These are phyloP conservation scores for Nephila pilipes DNA, from an alignment of 1,140 invertebrate genomes.

Conservation along the genomic window DNA sequence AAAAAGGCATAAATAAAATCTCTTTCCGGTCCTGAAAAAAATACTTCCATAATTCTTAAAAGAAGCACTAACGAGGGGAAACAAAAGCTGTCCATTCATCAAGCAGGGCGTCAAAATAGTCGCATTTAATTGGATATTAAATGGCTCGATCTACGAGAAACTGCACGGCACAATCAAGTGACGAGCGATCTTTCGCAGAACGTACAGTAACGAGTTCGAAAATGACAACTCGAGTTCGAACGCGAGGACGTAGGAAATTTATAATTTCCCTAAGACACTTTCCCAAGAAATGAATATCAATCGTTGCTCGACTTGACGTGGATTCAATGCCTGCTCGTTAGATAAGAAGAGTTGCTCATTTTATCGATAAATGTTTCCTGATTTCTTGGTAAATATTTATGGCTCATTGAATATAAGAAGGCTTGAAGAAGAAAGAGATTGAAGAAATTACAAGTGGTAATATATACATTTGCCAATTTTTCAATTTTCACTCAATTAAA, in stretches of 20 bases:
- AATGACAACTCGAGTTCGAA: conserved; percentile 39
- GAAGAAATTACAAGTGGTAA: too few species aligned
- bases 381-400: conserved; percentile 49
- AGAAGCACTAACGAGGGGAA: conserved; percentile 31
- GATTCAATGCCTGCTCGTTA: conserved; percentile 52
- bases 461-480: too few species aligned
- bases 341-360: conserved; percentile 15
- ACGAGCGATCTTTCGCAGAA: conserved; percentile 68
- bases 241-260: neutral
- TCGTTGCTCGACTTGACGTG: conserved; percentile 9
- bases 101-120: conserved; percentile 49
- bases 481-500: too few species aligned
- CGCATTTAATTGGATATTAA: conserved; percentile 65
- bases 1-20: conserved; percentile 37
- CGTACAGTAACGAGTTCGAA: conserved; percentile 26
- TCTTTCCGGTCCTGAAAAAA: conserved; percentile 36
- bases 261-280: conserved; percentile 39
- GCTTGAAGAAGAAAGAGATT: neutral
- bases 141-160: conserved; percentile 9
- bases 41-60: conserved; percentile 26
- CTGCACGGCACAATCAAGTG: conserved; percentile 37
- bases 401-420: neutral
- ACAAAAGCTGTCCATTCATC: conserved; percentile 41
- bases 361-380: conserved; percentile 60
- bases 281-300: conserved; percentile 43